Conservation (phyloP, 2,797 vertebrate species). For the Clarias laeviceps region DNA sequence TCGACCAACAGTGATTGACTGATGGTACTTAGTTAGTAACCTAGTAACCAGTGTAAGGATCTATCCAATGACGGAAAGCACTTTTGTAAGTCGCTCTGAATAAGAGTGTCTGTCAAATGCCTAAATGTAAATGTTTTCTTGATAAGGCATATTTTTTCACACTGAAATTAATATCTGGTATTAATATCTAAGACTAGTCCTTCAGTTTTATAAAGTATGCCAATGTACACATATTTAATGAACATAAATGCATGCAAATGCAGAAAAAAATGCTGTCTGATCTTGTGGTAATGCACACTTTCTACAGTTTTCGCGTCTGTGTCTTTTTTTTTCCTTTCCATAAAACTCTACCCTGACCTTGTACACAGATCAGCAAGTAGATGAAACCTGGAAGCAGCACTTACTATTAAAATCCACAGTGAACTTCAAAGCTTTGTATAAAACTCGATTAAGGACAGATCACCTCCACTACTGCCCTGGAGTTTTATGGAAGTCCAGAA, state of each 20-base stretch:
- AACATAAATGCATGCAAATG: background rate
- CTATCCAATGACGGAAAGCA: no score
- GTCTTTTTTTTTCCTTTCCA: background rate
- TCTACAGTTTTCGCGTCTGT: background rate
- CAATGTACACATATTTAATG: background rate
- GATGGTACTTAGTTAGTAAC: no score
- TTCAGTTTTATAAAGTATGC: background rate
- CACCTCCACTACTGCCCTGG: background rate
- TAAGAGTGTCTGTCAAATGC: no score
- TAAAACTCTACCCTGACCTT: background rate
- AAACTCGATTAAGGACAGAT: background rate
- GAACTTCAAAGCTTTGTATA: background rate
- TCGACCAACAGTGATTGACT: no score
- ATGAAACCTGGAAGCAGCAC: background rate
- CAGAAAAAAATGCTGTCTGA: background rate
- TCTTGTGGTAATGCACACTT: background rate
- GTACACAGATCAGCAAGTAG: background rate
- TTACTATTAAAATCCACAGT: conserved; percentile 17
- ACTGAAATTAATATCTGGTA: background rate
- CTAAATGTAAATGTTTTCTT: no score
- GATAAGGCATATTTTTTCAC: background rate
- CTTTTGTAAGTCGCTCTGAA: no score
- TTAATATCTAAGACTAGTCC: background rate
- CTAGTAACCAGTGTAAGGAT: no score
- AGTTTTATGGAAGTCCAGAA: background rate